Evolutionary conservation across 2,888 invertebrate species (phyloP), one percentile per base, ranked within the genome.

Genomic region (Chaetogeoica ovagalla): DNA sequence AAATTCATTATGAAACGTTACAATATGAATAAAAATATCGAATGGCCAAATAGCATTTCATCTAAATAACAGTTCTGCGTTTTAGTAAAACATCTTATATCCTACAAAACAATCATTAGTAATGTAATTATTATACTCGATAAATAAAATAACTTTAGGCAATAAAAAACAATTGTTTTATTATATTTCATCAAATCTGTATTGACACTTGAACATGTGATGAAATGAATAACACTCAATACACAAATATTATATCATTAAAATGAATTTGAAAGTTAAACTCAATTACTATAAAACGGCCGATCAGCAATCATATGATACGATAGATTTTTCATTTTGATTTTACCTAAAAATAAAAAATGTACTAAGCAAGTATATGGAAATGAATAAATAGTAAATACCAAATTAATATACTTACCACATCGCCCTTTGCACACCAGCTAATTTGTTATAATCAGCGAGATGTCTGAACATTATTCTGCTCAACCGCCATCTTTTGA

Each of bases 401-500:
- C n/a, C 39, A 70, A 62, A 69, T 23, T 6, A 48, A 76, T 48
- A n/a, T 65, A 72, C 63, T 75, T 70, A 93, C 97, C 98, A 98
- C 89, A 94, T 93, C n/a, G 97, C 96, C 86, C 97, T 89, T 86
- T 96, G 96, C 0, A 97, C 91, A 60, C 98, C 98, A 23, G 94
- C 90, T 60, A 98, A 86, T 86, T 94, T 93, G 87, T 97, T 98
- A 86, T 97, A 93, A 88, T 99, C 98, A 0, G 95, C 96, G 82
- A 96, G 88, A 85, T 94, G 90, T 82, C 98, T 90, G 90, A 94
- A 99, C 8, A 95, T 91, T 83, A 97, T 94, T 85, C 98, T 90
- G 85, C 97, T 96, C 82, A 98, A 86, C 74, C 96, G 90, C 92
- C 94, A 98, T 77, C 92, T 90, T 70, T 88, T 86, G 0, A 96